phyloP scores from a whole-genome alignment of 2,113 vertebrate species.

The Clupea harengus region DNA sequence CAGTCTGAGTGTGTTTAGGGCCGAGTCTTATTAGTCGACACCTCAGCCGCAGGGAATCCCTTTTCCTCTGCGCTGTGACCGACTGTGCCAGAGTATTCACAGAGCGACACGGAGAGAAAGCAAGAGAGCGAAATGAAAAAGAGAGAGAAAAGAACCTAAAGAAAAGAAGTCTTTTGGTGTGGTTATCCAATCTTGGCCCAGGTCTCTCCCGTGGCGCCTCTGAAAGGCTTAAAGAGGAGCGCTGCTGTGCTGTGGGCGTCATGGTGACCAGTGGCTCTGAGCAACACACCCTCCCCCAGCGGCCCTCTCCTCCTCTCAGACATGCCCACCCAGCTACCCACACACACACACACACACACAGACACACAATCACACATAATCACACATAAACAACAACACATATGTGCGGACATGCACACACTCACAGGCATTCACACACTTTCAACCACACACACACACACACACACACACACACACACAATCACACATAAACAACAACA shows the following conservation, averaged over 20 bases:
- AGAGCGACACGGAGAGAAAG: not conserved
- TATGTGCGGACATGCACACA: no score
- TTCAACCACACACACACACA: not conserved
- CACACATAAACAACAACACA: no score
- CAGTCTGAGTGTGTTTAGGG: not conserved
- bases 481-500: not conserved
- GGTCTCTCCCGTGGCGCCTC: not conserved
- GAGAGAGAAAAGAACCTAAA: not conserved
- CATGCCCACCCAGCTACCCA: not conserved
- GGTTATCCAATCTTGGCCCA: not conserved
- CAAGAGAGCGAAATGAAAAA: not conserved
- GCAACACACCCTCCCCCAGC: not conserved
- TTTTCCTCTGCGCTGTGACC: not conserved
- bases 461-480: not conserved
- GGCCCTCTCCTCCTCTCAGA: no score
- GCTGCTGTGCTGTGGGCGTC: slow-evolving; percentile 8
- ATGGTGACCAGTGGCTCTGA: not conserved
- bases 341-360: not conserved
- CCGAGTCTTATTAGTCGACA: not conserved
- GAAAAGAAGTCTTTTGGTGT: not conserved
- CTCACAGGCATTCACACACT: no score
- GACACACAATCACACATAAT: no score
- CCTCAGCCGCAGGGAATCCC: not conserved
- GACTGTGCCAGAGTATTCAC: not conserved
- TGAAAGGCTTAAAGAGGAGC: not conserved